Base-by-base conservation (phyloP, 2,888 invertebrate species). In the Rotaria sp. region DNA sequence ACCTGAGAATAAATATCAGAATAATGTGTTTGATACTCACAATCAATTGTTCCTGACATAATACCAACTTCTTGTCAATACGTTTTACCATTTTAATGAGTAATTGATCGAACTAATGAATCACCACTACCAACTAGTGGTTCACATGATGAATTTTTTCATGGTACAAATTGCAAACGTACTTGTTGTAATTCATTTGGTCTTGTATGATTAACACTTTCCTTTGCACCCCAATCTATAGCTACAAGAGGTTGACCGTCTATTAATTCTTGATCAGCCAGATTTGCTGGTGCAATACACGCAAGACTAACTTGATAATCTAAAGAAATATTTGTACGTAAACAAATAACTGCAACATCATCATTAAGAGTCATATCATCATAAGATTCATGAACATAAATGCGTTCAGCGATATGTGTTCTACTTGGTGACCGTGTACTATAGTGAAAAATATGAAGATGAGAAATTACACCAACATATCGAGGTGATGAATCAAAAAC, bases 1-100 rank as follows among this genome's bases (percentile, higher is more conserved):
- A 80, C 45, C 0, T n/a, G 41, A 80, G n/a, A 45, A 45, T 45
- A 80, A 24, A 80, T 5, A 80, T 80, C 80, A 10, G 80, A 15
- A 45, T 5, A 80, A 80, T 45, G 13, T 15, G 45, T 45, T 45
- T 10, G 11, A 80, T n/a, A 15, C n/a, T 45, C 80, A 45, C 80
- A 80, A 80, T 80, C 80, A 45, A 80, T n/a, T 45, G 45, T 80
- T 80, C 80, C 80, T 13, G 80, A 80, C 80, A 80, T 80, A 15
- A 80, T 45, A n/a, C 80, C 45, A 15, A 45, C 80, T 13, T 45
- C 11, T 15, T 80, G 80, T 26, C 80, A 80, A 80, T 45, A 80
- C 4, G 80, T 45, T n/a, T 80, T 26, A 10, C 80, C 45, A 80
- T 80, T 80, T 24, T 45, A 13, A 45, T 80, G 80, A 26, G 1